Base-by-base conservation (phyloP, 2,797 vertebrate species). In the Liparis tanakae region DNA sequence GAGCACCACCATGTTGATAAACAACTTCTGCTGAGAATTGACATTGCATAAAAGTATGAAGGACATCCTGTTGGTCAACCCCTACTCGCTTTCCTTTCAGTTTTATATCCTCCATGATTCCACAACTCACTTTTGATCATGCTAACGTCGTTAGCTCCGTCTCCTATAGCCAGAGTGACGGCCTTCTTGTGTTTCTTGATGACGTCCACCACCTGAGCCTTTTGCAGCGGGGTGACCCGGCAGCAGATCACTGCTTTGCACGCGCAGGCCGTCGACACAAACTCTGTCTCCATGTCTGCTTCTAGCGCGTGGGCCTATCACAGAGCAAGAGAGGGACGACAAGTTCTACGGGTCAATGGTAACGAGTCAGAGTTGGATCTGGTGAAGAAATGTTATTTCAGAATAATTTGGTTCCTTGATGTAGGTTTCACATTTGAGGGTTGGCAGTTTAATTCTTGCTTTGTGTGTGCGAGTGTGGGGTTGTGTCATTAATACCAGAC, bases 211-310 rank as follows among this genome's bases (percentile, higher is more conserved):
- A 99, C 97, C 83, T 97, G 96, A 3, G 97, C 97, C 82, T 99
- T 98, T 91, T 99, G 97, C 80, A 99, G 76, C 1, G 97, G 97
- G 0, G 97, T 99, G 60, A 99, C 96, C 1, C 97, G 93, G 92
- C 97, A 99, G 93, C 97, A 99, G 90, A 99, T 99, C 63, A 98
- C 96, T 0, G 96, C 95, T 83, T 95, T 96, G 91, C 96, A 97
- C 0, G 95, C 95, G 9, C 96, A 97, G 0, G 96, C 97, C 0
- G 96, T 97, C 62, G 94, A 94, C 87, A 98, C 87, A 80, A 99
- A 97, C 80, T 99, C 96, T 20, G 85, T 84, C 88, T 98, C 96
- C 97, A 98, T 97, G 91, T 99, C 97, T 0, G 96, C 95, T 85
- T 98, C 97, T 53, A 99, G 85, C 0, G 97, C 97, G 0, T 99